Base-by-base conservation (phyloP, 2,113 vertebrate species). In the Equus przewalskii region DNA sequence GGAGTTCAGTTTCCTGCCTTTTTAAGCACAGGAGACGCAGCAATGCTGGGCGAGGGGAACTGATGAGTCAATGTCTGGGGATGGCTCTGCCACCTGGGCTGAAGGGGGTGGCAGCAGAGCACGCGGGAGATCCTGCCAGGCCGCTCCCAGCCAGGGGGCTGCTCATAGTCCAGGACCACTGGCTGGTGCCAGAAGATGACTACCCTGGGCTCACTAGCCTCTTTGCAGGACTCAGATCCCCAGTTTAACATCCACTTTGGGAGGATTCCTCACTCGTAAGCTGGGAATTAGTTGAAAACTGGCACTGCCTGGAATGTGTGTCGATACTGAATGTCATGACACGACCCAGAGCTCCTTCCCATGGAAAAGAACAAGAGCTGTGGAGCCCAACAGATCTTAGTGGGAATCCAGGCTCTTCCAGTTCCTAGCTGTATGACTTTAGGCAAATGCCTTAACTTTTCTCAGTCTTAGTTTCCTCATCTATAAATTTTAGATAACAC, bases 1-100 rank as follows among this genome's bases (percentile, higher is more conserved):
- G 6, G 64, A 41, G 62, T 26, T 60, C 28, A 21, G 83, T n/a
- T 97, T 98, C 96, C 97, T 96, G 98, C 94, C 94, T 97, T 96
- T 95, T 89, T 76, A 86, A 96, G 92, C 86, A 80, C 36, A 69
- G 67, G 85, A 76, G 94, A 93, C 36, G 26, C 46, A n/a, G 78
- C 54, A 26, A 26, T 30, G 33, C 44, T 1, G 19, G 72, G 49
- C 5, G 3, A 83, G 26, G 49, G 70, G 69, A 87, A 44, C 26
- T 6, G 49, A 78, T 95, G 89, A 95, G 65, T 96, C 91, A 85
- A 5, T 62, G 95, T 93, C 91, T 95, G 76, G 92, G 58, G 79
- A 36, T 26, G 91, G n/a, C 36, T 70, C 90, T 86, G 93, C 86
- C 78, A 91, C 86, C 86, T 67, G 84, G 60, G 70, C 60, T 62